Evolutionary conservation across 2,888 invertebrate genomes (phyloP).

Genomic region (Dioctria rufipes): DNA sequence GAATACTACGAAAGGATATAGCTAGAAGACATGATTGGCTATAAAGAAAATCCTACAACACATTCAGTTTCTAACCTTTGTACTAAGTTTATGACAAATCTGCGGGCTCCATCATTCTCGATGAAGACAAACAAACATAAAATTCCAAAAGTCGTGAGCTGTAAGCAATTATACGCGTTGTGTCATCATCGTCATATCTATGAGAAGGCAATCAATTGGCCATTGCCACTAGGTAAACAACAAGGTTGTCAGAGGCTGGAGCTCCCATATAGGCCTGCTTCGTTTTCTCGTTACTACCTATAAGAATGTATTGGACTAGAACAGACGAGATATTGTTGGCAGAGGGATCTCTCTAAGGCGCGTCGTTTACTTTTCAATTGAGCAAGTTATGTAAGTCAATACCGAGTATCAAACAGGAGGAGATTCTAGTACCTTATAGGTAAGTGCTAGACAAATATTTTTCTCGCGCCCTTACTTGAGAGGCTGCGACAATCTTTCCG

Average conservation of each 20-base stretch:
- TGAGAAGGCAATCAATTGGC: conserved; percentile 48
- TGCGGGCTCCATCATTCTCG: background rate
- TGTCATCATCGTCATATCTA: conserved; percentile 48
- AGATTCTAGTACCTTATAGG: conserved; percentile 31
- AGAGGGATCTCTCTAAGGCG: background rate
- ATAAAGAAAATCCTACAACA: too few species aligned
- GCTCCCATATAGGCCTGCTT: background rate
- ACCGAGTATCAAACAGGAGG: conserved; percentile 20
- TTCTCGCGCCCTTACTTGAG: conserved; percentile 46
- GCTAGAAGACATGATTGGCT: too few species aligned
- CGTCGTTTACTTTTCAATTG: conserved; percentile 44
- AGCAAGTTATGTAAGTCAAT: conserved; percentile 30
- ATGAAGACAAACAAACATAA: conserved; percentile 27
- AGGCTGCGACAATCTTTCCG: background rate
- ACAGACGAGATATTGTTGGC: conserved; percentile 18
- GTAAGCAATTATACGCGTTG: conserved; percentile 32
- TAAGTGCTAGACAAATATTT: conserved; percentile 46
- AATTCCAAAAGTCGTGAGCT: conserved; percentile 35
- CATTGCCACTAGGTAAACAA: conserved; percentile 45
- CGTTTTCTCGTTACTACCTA: background rate
- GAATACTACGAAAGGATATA: too few species aligned
- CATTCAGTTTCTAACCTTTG: too few species aligned
- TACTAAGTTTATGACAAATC: too few species aligned
- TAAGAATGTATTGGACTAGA: conserved; percentile 23
- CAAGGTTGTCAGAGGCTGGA: background rate